These are phyloP conservation scores for Temnothorax ravouxi DNA, from an alignment of 2,888 invertebrate genomes.

Conservation along the genomic window DNA sequence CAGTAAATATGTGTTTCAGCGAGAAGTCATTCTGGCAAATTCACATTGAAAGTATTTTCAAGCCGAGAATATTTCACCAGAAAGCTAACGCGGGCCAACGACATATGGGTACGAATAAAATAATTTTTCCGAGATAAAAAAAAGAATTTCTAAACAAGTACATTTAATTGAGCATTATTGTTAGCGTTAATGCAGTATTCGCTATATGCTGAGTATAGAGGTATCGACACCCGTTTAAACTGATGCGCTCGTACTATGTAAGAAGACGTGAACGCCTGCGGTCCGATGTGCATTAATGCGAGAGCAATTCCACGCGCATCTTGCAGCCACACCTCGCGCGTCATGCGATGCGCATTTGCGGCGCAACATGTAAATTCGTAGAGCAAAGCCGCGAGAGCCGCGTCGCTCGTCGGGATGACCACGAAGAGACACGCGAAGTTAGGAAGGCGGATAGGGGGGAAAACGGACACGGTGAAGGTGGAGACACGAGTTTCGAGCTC, in stretches of 20 bases:
- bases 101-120: not conserved
- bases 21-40: constrained; percentile 42
- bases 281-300: constrained; percentile 35
- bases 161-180: not conserved
- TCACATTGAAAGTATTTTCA: constrained; percentile 18
- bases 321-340: constrained; percentile 73
- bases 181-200: not conserved
- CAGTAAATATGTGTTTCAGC: constrained; percentile 49
- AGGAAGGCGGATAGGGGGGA: not conserved
- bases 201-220: not conserved
- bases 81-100: not conserved
- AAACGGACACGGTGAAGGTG: constrained; percentile 4
- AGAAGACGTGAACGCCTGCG: constrained; percentile 17
- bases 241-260: constrained; percentile 1
- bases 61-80: not conserved
- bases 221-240: constrained; percentile 1
- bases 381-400: constrained; percentile 57
- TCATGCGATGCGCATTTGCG: constrained; percentile 68
- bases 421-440: not conserved
- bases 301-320: constrained; percentile 45
- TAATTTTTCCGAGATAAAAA: not conserved
- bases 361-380: constrained; percentile 75
- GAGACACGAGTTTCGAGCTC: constrained; percentile 54
- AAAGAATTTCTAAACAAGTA: not conserved
- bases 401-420: not conserved